Evolutionary conservation across 2,113 vertebrate genomes (phyloP).

Genomic region (Cichladusa arquata): DNA sequence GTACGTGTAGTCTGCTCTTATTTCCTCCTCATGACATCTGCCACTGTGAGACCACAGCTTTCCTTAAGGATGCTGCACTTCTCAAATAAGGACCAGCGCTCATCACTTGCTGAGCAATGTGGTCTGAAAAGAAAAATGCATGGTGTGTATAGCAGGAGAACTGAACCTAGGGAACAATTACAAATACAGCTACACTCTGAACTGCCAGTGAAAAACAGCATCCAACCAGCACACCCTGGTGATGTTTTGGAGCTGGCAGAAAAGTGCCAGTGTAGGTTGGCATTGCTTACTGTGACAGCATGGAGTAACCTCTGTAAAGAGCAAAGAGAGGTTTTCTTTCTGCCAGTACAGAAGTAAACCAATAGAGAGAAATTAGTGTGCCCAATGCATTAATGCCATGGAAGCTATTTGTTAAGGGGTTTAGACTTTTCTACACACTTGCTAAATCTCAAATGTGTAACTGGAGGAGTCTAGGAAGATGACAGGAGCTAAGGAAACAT

Average conservation of each 20-base stretch:
- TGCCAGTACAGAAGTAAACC: neutral
- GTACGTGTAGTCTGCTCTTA: accelerated
- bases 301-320: neutral
- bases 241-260: neutral
- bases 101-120: neutral
- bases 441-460: neutral
- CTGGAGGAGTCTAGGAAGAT: neutral
- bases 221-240: neutral
- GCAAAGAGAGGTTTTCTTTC: neutral
- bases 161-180: neutral
- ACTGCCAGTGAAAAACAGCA: neutral
- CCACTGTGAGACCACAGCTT: neutral
- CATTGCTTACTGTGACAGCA: neutral
- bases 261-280: neutral
- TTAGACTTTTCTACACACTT: neutral
- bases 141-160: accelerated
- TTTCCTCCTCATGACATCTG: neutral
- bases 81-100: neutral
- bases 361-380: constrained; percentile 4
- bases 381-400: constrained; percentile 25
- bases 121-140: neutral
- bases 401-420: neutral
- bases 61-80: neutral
- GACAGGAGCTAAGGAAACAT: neutral
- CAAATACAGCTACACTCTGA: neutral